These are phyloP conservation scores for Myotis yumanensis DNA, from an alignment of 2,113 vertebrate genomes.

Conservation along the genomic window DNA sequence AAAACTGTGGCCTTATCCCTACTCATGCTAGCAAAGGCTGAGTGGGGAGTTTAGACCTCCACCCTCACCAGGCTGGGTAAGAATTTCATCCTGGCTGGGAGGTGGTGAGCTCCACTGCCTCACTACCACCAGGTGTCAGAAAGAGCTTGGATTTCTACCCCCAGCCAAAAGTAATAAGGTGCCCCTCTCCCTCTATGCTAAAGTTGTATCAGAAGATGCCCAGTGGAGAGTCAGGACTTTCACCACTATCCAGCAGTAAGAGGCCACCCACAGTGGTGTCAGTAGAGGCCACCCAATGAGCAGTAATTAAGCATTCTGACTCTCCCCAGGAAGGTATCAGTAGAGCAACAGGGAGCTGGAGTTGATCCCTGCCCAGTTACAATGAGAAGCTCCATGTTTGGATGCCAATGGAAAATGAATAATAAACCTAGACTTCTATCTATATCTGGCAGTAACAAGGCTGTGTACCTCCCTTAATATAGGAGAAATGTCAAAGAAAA, in stretches of 20 bases:
- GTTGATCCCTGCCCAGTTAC: neutral
- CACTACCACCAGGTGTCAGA: neutral
- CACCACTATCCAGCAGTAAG: neutral
- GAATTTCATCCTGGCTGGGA: neutral
- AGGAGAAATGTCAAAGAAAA: neutral
- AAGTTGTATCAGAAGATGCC: neutral
- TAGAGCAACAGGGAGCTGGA: neutral
- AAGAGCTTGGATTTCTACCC: neutral
- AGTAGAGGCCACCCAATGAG: neutral
- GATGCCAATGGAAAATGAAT: neutral
- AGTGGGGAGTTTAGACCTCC: neutral
- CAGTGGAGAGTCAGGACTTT: neutral
- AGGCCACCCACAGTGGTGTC: neutral
- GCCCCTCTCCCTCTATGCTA: neutral
- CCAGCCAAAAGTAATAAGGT: no score
- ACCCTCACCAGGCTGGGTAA: neutral
- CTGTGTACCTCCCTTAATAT: neutral
- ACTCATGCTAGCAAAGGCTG: neutral
- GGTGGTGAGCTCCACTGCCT: neutral
- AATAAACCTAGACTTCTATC: neutral
- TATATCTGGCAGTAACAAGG: neutral
- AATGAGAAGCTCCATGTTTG: neutral
- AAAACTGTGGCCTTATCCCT: neutral
- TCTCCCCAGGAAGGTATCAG: neutral
- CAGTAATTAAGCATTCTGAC: neutral